phyloP scores from a whole-genome alignment of 2,888 invertebrate genomes.

The Marasmarcha lunaedactyla region DNA sequence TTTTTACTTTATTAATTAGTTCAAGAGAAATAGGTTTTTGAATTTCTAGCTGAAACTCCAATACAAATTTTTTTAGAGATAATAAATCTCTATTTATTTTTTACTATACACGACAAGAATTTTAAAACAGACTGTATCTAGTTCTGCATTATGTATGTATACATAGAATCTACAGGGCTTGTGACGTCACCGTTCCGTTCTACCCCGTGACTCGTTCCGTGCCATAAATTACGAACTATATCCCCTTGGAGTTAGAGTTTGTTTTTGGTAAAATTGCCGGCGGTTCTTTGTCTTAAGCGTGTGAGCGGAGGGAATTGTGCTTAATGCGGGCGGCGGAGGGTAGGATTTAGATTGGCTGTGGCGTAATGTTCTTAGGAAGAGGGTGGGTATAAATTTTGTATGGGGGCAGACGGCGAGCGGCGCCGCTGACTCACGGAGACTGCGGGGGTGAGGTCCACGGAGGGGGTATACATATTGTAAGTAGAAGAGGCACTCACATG shows the following conservation, averaged over 20 bases:
- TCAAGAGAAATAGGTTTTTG: neutral
- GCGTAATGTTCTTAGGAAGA: constrained; percentile 57
- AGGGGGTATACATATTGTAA: constrained; percentile 55
- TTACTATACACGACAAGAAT: no score
- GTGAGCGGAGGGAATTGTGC: constrained; percentile 26
- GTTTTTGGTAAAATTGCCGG: constrained; percentile 59
- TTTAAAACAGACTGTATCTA: no score
- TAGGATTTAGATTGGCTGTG: constrained; percentile 27
- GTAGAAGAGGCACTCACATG: constrained; percentile 56
- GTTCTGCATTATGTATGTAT: no score
- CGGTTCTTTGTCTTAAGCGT: constrained; percentile 56
- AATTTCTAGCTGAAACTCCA: no score
- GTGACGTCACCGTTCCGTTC: constrained; percentile 55
- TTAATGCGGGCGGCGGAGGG: constrained; percentile 29
- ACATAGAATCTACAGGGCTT: constrained; percentile 24
- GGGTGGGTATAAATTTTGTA: constrained; percentile 70
- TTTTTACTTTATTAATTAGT: neutral
- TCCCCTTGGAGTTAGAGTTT: constrained; percentile 62
- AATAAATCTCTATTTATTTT: no score
- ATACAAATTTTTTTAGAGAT: no score
- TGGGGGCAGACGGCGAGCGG: constrained; percentile 68
- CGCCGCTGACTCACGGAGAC: constrained; percentile 64
- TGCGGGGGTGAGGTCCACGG: constrained; percentile 24
- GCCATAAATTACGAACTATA: constrained; percentile 65
- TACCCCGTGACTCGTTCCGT: constrained; percentile 53